Evolutionary conservation across 2,797 vertebrate species (phyloP).

Genomic region (Liasis olivaceus): DNA sequence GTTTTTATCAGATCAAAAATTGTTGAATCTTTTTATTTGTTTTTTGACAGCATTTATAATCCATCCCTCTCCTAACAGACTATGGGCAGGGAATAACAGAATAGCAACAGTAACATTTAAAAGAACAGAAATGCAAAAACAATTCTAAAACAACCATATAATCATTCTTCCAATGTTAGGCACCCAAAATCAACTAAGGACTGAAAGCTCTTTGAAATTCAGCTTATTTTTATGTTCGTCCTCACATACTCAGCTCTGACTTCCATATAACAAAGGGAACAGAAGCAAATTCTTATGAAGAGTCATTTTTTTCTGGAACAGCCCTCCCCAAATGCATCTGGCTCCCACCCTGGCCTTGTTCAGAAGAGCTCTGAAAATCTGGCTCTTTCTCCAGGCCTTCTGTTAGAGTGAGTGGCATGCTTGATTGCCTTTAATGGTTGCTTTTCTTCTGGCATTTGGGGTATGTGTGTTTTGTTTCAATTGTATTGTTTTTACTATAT

Average conservation of each 20-base stretch:
- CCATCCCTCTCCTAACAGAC: not conserved
- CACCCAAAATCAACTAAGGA: not conserved
- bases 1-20: not conserved
- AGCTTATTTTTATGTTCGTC: not conserved
- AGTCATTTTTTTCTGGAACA: not conserved
- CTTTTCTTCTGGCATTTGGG: not conserved
- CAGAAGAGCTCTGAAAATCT: not conserved
- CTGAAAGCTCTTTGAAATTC: not conserved
- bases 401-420: not conserved
- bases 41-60: not conserved
- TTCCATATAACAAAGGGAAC: not conserved
- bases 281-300: not conserved
- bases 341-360: not conserved
- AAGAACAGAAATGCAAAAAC: not conserved
- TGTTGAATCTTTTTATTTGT: not conserved
- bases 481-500: not conserved
- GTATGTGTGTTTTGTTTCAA: not conserved
- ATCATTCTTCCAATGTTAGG: not conserved
- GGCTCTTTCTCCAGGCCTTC: not conserved
- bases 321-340: not conserved
- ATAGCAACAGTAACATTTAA: not conserved
- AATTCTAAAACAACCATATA: not conserved
- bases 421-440: not conserved
- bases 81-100: not conserved
- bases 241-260: not conserved